A percentile compares a stretch with the other conserved stretches of the same genome.
Evolutionary conservation across 2,797 vertebrate species (phyloP).

Genomic region (Anguilla pacifica): DNA sequence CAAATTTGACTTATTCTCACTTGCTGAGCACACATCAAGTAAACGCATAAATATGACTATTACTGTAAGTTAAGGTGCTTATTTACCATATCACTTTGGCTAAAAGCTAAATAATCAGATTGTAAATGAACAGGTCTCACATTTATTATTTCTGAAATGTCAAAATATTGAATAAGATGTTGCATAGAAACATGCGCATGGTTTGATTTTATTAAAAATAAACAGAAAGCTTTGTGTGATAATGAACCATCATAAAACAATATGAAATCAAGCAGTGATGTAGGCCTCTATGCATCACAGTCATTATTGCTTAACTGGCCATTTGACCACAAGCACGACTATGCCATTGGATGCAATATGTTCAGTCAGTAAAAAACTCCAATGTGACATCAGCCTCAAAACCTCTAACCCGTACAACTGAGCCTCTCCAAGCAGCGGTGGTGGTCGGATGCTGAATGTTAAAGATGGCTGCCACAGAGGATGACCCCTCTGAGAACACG

Average conservation of each 20-base stretch:
- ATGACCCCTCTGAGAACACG: slow-evolving; percentile 55
- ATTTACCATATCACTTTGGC: too few species aligned
- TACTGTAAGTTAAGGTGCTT: not conserved
- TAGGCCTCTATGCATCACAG: not conserved
- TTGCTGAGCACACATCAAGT: not conserved
- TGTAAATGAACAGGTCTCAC: not conserved
- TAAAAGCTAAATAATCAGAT: too few species aligned
- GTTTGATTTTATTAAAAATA: not conserved
- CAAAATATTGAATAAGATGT: not conserved
- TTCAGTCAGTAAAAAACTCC: not conserved
- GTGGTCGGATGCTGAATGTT: not conserved
- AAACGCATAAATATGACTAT: not conserved
- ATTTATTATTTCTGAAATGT: not conserved
- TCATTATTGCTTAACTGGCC: not conserved
- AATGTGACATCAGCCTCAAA: not conserved
- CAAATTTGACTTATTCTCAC: not conserved
- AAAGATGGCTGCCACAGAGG: slow-evolving; percentile 42
- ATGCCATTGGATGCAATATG: not conserved
- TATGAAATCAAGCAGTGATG: not conserved
- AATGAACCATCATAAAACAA: not conserved
- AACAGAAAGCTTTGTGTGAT: not conserved
- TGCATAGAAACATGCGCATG: not conserved
- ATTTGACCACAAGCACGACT: not conserved
- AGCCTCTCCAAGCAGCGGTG: not conserved
- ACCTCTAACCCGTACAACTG: not conserved